A percentile compares a stretch with the other conserved stretches of the same genome.
Conservation (phyloP, 2,113 vertebrate genomes). For the Donacobius atricapilla region DNA sequence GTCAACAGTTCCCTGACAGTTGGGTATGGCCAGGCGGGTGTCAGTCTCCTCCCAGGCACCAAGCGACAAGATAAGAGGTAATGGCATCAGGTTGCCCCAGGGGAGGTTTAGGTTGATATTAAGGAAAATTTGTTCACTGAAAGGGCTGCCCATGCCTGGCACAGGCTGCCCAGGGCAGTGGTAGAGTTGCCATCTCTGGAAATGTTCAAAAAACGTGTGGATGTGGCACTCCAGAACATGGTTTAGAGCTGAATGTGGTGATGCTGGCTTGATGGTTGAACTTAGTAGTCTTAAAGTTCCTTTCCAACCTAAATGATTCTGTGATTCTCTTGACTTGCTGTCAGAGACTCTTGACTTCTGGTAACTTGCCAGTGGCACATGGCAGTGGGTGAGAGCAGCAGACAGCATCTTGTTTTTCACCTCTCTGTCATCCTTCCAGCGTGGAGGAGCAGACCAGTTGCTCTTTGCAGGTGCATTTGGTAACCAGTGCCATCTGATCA, state of each 20-base stretch:
- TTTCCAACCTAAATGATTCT: background rate
- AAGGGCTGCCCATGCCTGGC: background rate
- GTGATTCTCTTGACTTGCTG: background rate
- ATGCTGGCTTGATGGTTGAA: background rate
- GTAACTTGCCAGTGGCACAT: background rate
- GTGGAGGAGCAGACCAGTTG: background rate
- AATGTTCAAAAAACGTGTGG: rapidly evolving
- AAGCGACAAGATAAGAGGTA: background rate
- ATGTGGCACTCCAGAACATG: no score
- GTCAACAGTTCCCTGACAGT: background rate
- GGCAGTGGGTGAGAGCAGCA: background rate
- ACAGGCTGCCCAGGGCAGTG: background rate
- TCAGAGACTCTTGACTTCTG: background rate
- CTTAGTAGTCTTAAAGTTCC: background rate
- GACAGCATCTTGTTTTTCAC: background rate
- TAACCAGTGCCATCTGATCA: background rate
- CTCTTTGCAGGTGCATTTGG: rapidly evolving
- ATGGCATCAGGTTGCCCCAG: background rate
- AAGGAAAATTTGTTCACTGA: background rate
- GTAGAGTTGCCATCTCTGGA: background rate
- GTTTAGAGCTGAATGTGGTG: background rate
- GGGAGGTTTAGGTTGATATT: background rate
- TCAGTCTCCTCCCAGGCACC: background rate
- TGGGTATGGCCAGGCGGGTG: background rate
- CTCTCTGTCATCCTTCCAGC: background rate